Evolutionary conservation across 2,797 vertebrate genomes (phyloP).

Genomic region (Poecilia wingei): DNA sequence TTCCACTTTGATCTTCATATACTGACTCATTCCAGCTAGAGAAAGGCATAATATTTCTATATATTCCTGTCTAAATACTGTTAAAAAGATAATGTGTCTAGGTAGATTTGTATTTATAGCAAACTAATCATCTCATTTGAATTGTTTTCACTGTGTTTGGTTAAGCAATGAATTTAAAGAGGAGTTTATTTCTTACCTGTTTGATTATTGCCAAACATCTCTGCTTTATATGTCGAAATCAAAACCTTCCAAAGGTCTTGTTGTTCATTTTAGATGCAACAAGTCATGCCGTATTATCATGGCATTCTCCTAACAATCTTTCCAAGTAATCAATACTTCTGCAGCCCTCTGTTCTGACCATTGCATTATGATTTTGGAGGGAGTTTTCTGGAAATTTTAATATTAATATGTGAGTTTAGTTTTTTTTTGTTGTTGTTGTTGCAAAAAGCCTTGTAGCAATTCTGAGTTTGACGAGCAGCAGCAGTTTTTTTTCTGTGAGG

Average conservation of each 20-base stretch:
- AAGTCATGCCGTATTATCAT: not conserved
- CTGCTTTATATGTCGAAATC: not conserved
- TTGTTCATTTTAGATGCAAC: not conserved
- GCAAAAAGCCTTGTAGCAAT: not conserved
- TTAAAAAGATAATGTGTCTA: too few relatives aligned
- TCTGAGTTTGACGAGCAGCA: not conserved
- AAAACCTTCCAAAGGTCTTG: constrained; percentile 7
- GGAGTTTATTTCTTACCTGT: not conserved
- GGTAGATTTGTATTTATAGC: too few relatives aligned
- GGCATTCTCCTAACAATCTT: not conserved
- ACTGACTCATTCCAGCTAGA: constrained; percentile 44
- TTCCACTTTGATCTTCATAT: constrained; percentile 11
- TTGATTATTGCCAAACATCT: not conserved
- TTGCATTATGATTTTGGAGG: not conserved
- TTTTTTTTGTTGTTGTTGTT: not conserved
- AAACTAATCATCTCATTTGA: too few relatives aligned
- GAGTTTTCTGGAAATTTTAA: not conserved
- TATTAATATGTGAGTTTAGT: not conserved
- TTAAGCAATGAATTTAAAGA: not conserved
- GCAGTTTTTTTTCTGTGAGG: not conserved
- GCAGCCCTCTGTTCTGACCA: not conserved
- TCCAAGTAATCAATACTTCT: not conserved
- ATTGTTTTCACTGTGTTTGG: too few relatives aligned
- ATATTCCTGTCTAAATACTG: too few relatives aligned
- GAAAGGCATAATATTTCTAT: constrained; percentile 27